Percentiles rank a stretch among this genome's conserved stretches.
These are phyloP conservation scores for Nowickia ferox DNA, from an alignment of 2,888 invertebrate species.

Conservation along the genomic window DNA sequence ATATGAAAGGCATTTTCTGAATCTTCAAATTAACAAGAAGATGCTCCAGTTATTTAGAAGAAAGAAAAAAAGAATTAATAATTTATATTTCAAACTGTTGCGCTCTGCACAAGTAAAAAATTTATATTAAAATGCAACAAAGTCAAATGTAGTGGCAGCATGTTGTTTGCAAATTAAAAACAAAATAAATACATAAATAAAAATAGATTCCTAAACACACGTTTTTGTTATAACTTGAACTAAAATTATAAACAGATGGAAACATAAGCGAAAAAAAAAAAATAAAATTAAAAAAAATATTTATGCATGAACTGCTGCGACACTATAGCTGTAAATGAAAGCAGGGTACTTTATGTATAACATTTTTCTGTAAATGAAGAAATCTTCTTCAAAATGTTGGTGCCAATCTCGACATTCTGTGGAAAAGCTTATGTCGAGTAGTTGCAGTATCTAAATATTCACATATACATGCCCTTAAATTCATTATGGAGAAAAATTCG, in stretches of 20 bases:
- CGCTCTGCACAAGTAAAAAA: slow-evolving; percentile 13
- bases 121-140: slow-evolving; percentile 1
- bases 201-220: slow-evolving; percentile 62
- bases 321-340: neutral
- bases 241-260: slow-evolving; percentile 71
- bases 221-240: slow-evolving; percentile 62
- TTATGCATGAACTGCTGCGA: neutral
- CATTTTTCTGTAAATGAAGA: too few relatives aligned
- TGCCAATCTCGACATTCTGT: too few relatives aligned
- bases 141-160: slow-evolving; percentile 11
- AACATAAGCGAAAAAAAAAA: slow-evolving; percentile 8
- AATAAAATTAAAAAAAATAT: neutral
- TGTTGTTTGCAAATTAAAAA: slow-evolving; percentile 41
- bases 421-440: too few relatives aligned
- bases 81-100: slow-evolving; percentile 7
- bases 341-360: neutral
- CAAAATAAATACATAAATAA: neutral
- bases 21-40: neutral
- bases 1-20: too few relatives aligned
- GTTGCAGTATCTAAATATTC: too few relatives aligned
- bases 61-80: neutral
- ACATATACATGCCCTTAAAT: too few relatives aligned
- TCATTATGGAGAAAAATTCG: too few relatives aligned
- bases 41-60: neutral
- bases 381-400: too few relatives aligned